A percentile compares a stretch with the other conserved stretches of the same genome.
phyloP scores from a whole-genome alignment of 37 sponge, comb jelly and placozoan species.

The Ephydatia muelleri region DNA sequence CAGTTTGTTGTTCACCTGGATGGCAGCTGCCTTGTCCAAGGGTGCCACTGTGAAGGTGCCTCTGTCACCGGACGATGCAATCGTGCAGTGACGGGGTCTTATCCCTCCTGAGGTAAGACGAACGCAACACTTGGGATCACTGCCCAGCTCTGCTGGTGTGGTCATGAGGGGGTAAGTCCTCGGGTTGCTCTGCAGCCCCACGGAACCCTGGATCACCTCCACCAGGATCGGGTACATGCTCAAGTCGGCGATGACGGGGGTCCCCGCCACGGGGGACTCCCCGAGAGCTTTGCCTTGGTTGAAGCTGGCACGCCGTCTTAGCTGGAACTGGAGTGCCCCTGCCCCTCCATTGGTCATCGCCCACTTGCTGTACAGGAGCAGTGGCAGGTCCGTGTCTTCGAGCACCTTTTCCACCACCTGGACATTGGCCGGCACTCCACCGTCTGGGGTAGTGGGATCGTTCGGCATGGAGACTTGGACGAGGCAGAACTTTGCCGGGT shows the following conservation, averaged over 20 bases:
- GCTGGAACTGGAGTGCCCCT: conserved; percentile 53
- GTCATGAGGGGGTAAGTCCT: conserved; percentile 16
- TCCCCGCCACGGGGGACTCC: conserved; percentile 15
- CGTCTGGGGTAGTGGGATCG: not conserved
- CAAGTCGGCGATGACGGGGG: conserved; percentile 24
- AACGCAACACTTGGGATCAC: conserved; percentile 29
- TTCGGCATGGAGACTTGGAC: conserved; percentile 51
- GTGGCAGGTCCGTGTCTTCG: conserved; percentile 44
- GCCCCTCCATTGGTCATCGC: not conserved
- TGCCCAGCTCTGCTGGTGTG: conserved; percentile 47
- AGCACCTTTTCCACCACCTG: conserved; percentile 39
- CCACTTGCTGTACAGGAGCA: conserved; percentile 31
- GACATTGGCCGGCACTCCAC: conserved; percentile 31
- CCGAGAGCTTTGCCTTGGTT: not conserved
- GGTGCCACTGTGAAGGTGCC: conserved; percentile 65
- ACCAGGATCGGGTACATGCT: conserved; percentile 28
- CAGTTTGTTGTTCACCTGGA: conserved; percentile 47
- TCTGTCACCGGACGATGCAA: conserved; percentile 11
- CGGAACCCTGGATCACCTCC: conserved; percentile 48
- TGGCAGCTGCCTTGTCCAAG: conserved; percentile 40
- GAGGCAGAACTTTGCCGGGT: conserved; percentile 61
- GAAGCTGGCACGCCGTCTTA: conserved; percentile 41
- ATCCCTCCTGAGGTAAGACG: conserved; percentile 45
- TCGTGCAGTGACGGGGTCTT: conserved; percentile 68
- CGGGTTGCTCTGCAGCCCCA: conserved; percentile 19